Evolutionary conservation across 2,888 invertebrate species (phyloP), one percentile per base, ranked within the genome.

Genomic region (Corythucha ciliata): DNA sequence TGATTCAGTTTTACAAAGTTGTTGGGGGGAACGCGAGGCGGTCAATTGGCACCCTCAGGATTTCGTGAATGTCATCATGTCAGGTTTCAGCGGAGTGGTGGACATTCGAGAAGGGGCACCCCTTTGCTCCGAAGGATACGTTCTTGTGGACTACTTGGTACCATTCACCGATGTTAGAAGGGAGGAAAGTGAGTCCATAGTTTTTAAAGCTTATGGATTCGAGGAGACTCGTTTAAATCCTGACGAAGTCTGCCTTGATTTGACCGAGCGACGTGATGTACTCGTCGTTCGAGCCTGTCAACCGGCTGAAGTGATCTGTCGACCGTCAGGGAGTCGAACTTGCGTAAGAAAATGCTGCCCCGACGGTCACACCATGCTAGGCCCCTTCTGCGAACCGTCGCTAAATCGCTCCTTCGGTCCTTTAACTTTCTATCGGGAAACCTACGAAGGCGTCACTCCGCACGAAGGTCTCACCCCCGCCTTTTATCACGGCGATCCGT

Each of bases 261-360:
- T 55, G 10, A 54, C 57, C 22, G 54, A 60, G 51, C 46, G 47
- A 21, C 46, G 46, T 8, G 53, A 56, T 37, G 42, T 45, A 3
- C 24, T 63, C 8, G 58, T 61, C 21, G 56, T 61, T 20, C 52
- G 64, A 14, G 52, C 53, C 24, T 59, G 57, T 21, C 42, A 50
- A 18, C 45, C 50, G 8, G 66, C 66, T 44, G 45, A 44, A 22
- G 29, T 55, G 8, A 44, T 48, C 8, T 57, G 54, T 21, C 29
- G 48, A 8, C 53, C 53, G n/a, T 36, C 53, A n/a, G 42, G 49
- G 3, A 34, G 22, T 10, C 60, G 65, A 33, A 34, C 62, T 2
- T 70, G 70, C 58, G 56, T 69, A 42, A 61, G 64, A 46, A 70
- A 70, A 59, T 70, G 70, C 57, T 70, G 69, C 50, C 50, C 57